These are phyloP conservation scores for Strigamia transsilvanica DNA, from an alignment of 2,888 invertebrate genomes.

Conservation along the genomic window DNA sequence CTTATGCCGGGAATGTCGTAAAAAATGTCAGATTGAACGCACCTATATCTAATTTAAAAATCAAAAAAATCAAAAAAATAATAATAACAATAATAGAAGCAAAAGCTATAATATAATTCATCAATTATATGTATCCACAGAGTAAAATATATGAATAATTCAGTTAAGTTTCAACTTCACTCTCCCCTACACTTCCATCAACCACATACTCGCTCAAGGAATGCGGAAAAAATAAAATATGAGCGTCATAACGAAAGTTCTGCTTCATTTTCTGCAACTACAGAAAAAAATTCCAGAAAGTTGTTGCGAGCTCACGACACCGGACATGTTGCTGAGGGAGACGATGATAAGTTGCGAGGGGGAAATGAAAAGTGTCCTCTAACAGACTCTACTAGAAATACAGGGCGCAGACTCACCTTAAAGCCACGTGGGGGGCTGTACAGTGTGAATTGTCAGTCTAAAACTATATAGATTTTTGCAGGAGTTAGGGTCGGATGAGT, in stretches of 20 bases:
- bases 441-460: slow-evolving; percentile 15
- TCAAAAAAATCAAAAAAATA: too few species aligned
- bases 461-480: not conserved
- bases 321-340: not conserved
- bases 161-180: not conserved
- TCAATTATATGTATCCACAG: not conserved
- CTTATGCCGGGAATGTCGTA: not conserved
- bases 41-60: too few species aligned
- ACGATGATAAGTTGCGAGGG: slow-evolving; percentile 16
- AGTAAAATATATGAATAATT: not conserved
- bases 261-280: not conserved
- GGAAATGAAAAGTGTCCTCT: slow-evolving; percentile 13
- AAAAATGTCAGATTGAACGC: not conserved
- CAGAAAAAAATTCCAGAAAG: not conserved
- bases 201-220: not conserved
- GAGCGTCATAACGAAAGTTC: slow-evolving; percentile 5
- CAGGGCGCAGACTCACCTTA: not conserved
- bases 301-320: slow-evolving; percentile 16
- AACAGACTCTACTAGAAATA: slow-evolving; percentile 24
- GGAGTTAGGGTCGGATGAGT: not conserved
- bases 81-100: too few species aligned
- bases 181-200: slow-evolving; percentile 5
- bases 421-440: slow-evolving; percentile 22
- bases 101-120: not conserved
- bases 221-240: not conserved